phyloP scores from a whole-genome alignment of 2,797 vertebrate species.

The Babyrousa celebensis region DNA sequence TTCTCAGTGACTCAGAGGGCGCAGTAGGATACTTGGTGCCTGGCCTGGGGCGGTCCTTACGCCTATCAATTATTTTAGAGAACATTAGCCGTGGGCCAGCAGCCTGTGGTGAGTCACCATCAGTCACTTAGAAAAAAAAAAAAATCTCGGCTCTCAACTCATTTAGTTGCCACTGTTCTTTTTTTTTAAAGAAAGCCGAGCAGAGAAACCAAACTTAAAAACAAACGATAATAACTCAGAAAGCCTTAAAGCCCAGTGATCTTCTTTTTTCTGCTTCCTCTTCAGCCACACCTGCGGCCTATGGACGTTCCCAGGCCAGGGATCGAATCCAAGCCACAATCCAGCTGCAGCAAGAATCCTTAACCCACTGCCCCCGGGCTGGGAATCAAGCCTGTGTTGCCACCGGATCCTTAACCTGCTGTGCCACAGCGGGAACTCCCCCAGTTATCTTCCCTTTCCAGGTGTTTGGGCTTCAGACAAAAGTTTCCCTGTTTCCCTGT shows the following conservation, averaged over 20 bases:
- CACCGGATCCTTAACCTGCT: too few species aligned
- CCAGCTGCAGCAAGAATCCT: too few species aligned
- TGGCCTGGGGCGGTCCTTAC: neutral
- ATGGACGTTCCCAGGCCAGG: too few species aligned
- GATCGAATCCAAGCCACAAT: too few species aligned
- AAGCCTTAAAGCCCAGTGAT: neutral
- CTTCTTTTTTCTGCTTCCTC: too few species aligned
- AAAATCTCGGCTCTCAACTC: neutral
- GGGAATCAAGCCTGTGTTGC: too few species aligned
- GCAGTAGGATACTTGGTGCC: neutral
- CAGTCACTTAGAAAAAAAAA: conserved; percentile 5
- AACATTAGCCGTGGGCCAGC: conserved; percentile 46
- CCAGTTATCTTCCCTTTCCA: neutral
- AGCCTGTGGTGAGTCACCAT: conserved; percentile 56
- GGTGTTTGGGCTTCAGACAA: neutral
- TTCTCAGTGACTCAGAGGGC: neutral
- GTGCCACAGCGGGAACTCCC: too few species aligned
- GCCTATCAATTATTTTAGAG: conserved; percentile 56
- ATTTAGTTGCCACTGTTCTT: conserved; percentile 22
- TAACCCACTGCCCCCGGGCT: too few species aligned
- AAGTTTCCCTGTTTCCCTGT: neutral
- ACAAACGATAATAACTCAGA: neutral
- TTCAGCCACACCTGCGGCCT: too few species aligned
- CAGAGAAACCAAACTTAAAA: conserved; percentile 52
- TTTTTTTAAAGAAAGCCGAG: conserved; percentile 48